Evolutionary conservation across 2,888 invertebrate genomes (phyloP).

Genomic region (Noctua janthina): DNA sequence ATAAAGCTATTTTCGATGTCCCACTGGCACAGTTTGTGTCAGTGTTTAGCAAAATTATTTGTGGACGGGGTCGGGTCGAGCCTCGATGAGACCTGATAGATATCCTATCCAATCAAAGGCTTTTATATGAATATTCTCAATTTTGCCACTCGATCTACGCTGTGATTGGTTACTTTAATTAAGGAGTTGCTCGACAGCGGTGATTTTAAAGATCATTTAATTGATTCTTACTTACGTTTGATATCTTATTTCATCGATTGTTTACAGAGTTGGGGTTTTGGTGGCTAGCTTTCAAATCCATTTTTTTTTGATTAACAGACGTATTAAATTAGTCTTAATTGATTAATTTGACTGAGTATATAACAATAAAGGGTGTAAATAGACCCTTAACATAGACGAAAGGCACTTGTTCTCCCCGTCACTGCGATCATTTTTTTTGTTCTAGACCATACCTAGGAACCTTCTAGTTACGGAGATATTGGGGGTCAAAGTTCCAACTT

Average conservation of each 20-base stretch:
- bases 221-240: background rate
- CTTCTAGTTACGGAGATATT: too few species aligned
- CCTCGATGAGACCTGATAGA: constrained; percentile 64
- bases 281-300: background rate
- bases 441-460: too few species aligned
- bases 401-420: too few species aligned
- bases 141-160: constrained; percentile 23
- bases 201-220: constrained; percentile 6
- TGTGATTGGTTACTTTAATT: constrained; percentile 5
- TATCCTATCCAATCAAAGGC: constrained; percentile 69
- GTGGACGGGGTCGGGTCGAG: constrained; percentile 65
- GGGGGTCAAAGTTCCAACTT: too few species aligned
- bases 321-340: background rate
- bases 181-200: background rate
- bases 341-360: background rate
- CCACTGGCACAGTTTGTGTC: constrained; percentile 63
- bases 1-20: constrained; percentile 59
- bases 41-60: constrained; percentile 66
- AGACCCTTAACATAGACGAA: too few species aligned
- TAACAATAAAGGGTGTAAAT: too few species aligned
- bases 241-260: background rate
- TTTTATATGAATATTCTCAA: constrained; percentile 51
- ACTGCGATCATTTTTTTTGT: too few species aligned
- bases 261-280: background rate
- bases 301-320: background rate